Conservation (phyloP, 2,888 invertebrate genomes). For the Omphaloscelis lunosa region DNA sequence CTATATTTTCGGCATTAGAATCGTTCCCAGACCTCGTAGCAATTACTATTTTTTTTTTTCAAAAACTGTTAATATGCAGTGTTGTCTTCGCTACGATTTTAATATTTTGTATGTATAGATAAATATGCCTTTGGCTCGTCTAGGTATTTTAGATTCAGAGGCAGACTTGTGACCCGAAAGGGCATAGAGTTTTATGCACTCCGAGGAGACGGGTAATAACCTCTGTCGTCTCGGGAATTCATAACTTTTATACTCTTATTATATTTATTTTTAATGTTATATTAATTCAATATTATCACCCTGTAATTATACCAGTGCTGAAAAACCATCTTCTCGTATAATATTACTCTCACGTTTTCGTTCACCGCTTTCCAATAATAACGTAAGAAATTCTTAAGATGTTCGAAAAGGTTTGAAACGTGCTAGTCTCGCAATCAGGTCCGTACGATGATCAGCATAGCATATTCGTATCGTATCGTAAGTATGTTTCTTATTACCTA, state of each 20-base stretch:
- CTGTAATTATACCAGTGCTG: background rate
- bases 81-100: too few species aligned
- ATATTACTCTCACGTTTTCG: background rate
- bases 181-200: slow-evolving; percentile 43
- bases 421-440: too few species aligned
- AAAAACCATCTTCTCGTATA: background rate
- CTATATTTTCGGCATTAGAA: too few species aligned
- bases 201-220: slow-evolving; percentile 42
- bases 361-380: background rate
- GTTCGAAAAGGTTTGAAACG: background rate
- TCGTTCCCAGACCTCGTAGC: too few species aligned
- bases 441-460: background rate
- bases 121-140: background rate
- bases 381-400: too few species aligned
- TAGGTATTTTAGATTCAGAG: background rate
- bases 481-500: background rate
- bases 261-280: background rate
- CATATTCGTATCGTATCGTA: background rate
- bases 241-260: background rate
- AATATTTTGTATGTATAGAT: background rate
- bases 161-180: slow-evolving; percentile 41
- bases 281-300: background rate
- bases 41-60: too few species aligned
- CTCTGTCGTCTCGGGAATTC: slow-evolving; percentile 26
- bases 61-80: too few species aligned